A percentile compares a stretch with the other conserved stretches of the same genome.
Evolutionary conservation across 1,140 invertebrate species (phyloP).

Genomic region (Rhyacophila brunnea): DNA sequence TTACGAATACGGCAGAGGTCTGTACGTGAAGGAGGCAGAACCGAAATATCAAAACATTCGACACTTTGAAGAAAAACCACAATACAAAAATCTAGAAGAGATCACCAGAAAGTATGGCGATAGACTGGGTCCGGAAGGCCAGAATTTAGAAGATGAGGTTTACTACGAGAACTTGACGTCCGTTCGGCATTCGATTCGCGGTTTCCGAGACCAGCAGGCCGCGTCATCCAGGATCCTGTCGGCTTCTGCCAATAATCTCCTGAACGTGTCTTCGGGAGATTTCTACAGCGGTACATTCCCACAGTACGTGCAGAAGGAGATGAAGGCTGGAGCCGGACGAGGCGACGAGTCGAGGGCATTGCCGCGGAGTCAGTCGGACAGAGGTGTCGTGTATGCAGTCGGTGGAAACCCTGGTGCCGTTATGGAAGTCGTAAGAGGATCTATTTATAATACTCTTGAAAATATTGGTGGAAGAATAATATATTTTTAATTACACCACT

Average conservation of each 20-base stretch:
- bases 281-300: conserved; percentile 53
- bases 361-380: conserved; percentile 12
- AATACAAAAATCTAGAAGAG: conserved; percentile 51
- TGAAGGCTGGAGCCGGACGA: background rate
- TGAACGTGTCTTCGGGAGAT: conserved; percentile 50
- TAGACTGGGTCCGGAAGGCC: conserved; percentile 51
- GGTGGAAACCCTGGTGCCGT: background rate
- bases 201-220: conserved; percentile 14
- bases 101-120: conserved; percentile 52
- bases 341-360: conserved; percentile 15
- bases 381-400: conserved; percentile 5
- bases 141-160: conserved; percentile 52
- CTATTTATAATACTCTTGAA: no score
- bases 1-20: conserved; percentile 33
- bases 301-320: conserved; percentile 40
- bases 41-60: conserved; percentile 51
- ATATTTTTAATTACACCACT: no score
- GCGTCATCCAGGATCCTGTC: conserved; percentile 44
- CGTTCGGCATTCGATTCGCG: conserved; percentile 42
- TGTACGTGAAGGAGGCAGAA: conserved; percentile 28
- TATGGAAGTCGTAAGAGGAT: conserved; percentile 18
- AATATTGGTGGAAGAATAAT: no score
- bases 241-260: conserved; percentile 44
- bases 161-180: conserved; percentile 52
- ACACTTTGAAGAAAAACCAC: conserved; percentile 42